Base-by-base conservation (phyloP, 2,888 invertebrate species). In the Laothoe populi region DNA sequence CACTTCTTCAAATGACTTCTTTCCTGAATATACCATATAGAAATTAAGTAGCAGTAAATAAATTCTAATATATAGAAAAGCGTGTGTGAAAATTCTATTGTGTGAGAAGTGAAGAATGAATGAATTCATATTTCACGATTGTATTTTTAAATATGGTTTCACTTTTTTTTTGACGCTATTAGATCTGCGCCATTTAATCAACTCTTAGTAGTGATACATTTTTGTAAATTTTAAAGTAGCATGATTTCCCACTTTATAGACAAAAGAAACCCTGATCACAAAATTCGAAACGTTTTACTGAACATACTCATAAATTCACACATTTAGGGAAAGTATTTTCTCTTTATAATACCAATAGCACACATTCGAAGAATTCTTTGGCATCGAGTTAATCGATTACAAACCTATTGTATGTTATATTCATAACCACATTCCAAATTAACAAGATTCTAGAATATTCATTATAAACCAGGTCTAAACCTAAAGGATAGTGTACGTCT, bases 401-500 rank as follows among this genome's bases (percentile, higher is more conserved):
- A 46, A 46, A 24, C 3, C 13, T 23, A 24, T 23, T 46, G 24
- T 46, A 21, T 13, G 7, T 23, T 23, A 46, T 23, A 13, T 4
- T 13, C 10, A 21, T 53, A 49, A 7, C 8, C 26, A 31, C 31
- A 31, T 49, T 16, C 26, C 16, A n/a, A 1, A 8, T 44, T 1
- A 53, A 53, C 16, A 4, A 16, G 24, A 26, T 49, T 49, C 48
- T 26, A 16, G 11, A 23, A 16, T 13, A 0, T 11, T 69, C 68
- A 77, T 40, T 72, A 62, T 40, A 62, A 59, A 23, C 67, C 68
- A 8, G 86, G 86, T 63, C 79, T 82, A 59, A 79, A 86, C 69
- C 83, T 79, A 65, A 88, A 86, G 19, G 74, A 68, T 16, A 86
- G 69, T 1, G 86, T 81, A 8, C 84, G 80, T 53, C 92, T 73